Evolutionary conservation across 2,888 invertebrate genomes (phyloP), one percentile per base, ranked within the genome.

Genomic region (Tinea semifulvella): DNA sequence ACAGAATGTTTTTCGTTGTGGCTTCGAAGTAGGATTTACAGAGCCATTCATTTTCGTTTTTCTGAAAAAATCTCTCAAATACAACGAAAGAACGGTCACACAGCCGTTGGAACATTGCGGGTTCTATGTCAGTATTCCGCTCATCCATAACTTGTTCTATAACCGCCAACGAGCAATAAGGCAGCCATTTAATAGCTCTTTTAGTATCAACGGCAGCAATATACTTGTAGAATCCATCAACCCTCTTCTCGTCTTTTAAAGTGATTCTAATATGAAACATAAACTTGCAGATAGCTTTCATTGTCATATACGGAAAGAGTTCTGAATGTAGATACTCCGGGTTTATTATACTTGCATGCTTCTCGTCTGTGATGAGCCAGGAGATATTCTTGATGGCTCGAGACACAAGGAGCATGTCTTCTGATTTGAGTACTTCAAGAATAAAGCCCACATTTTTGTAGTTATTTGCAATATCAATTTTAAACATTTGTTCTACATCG

Each of bases 351-450:
- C 68, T 51, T 3, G 61, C 58, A 47, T 69, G 69, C 46, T 67
- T 53, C 4, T 54, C 50, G 17, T 75, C 68, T 2, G 60, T 67
- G 31, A 76, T 56, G 7, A 75, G 52, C 75, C 75, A 75, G 11
- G 55, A 52, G 28, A 62, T 58, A 40, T 57, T 54, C 46, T 68
- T 72, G 28, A 76, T 62, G 11, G 63, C 71, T 52, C 63, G 61
- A 5, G 73, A 62, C 2, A 68, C 63, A 47, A 68, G 71, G 26
- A 75, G 50, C 59, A 68, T 61, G 47, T 76, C 73, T 18, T 63
- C 56, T 45, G 56, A 56, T 48, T 70, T 67, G 0, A 74, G 52
- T 35, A 66, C 58, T 20, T 57, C 56, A 8, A 75, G 49, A 47
- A 74, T 56, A 43, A 62, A 72, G 13, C 65, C 55, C 1, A 71